phyloP scores from a whole-genome alignment of 2,888 invertebrate genomes.

The Erannis defoliaria region DNA sequence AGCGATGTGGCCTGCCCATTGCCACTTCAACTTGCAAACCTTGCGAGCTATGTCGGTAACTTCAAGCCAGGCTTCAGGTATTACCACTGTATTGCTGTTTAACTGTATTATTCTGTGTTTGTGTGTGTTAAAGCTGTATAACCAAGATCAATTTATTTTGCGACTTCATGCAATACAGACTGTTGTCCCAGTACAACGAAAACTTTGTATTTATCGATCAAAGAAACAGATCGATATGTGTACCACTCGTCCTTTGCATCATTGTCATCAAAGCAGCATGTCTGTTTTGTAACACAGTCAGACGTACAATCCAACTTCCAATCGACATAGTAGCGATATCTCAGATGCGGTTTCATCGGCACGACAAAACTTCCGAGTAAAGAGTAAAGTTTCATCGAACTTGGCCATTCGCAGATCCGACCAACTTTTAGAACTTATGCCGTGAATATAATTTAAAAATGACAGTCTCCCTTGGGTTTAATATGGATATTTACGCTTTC shows the following conservation, averaged over 20 bases:
- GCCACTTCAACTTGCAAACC: no score
- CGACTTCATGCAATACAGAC: no score
- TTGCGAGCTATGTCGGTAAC: no score
- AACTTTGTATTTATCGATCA: no score
- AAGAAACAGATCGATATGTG: no score
- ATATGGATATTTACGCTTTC: constrained; percentile 4
- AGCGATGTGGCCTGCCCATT: no score
- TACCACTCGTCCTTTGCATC: no score
- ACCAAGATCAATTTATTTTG: no score
- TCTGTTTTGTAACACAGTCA: constrained; percentile 5
- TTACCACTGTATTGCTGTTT: no score
- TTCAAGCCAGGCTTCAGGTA: no score
- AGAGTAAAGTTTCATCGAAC: constrained; percentile 61
- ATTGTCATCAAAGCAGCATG: background rate
- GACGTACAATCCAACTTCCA: constrained; percentile 3
- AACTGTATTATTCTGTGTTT: no score
- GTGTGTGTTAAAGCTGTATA: no score
- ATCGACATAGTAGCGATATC: constrained; percentile 25
- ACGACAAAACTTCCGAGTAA: constrained; percentile 52
- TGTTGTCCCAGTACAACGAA: background rate
- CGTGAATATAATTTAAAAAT: constrained; percentile 59
- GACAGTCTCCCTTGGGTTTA: constrained; percentile 30
- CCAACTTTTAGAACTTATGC: constrained; percentile 56
- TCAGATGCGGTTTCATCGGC: constrained; percentile 55
- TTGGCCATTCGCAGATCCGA: constrained; percentile 56